A percentile compares a stretch with the other conserved stretches of the same genome.
phyloP scores from a whole-genome alignment of 2,113 vertebrate species.

The Carassius carassius region DNA sequence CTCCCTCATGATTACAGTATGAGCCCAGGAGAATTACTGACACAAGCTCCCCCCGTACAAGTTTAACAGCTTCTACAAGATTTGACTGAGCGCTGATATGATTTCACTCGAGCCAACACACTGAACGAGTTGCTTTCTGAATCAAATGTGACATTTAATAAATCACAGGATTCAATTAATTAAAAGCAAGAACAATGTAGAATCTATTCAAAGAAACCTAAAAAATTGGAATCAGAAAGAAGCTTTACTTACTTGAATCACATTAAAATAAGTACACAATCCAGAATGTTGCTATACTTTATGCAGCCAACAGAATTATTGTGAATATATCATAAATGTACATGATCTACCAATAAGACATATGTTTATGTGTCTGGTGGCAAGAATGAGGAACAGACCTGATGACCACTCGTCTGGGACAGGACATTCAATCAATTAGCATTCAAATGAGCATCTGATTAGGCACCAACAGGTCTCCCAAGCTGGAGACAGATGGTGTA shows the following conservation, averaged over 20 bases:
- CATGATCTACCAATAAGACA: not conserved
- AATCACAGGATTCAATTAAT: not conserved
- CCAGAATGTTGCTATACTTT: not conserved
- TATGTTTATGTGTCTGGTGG: not conserved
- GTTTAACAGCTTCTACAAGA: not conserved
- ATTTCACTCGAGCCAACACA: not conserved
- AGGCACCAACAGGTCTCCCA: conserved; percentile 23
- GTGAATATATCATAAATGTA: not conserved
- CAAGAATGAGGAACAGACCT: not conserved
- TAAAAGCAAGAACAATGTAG: not conserved
- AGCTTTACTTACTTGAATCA: not conserved
- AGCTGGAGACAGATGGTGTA: conserved; percentile 8
- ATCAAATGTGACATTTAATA: not conserved
- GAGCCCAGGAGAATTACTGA: not conserved
- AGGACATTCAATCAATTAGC: conserved; percentile 37
- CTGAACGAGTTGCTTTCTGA: not conserved
- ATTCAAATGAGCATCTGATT: conserved; percentile 36
- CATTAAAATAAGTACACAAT: not conserved
- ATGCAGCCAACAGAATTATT: not conserved
- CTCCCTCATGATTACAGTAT: conserved; percentile 54
- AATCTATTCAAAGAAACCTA: too few species aligned
- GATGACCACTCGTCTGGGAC: conserved; percentile 8
- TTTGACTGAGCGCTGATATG: not conserved
- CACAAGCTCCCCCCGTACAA: not conserved
- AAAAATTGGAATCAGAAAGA: too few species aligned